Percentiles rank a stretch among this genome's conserved stretches.
Conservation (phyloP, 2,113 vertebrate species). For the Oxygymnocypris stewartii region DNA sequence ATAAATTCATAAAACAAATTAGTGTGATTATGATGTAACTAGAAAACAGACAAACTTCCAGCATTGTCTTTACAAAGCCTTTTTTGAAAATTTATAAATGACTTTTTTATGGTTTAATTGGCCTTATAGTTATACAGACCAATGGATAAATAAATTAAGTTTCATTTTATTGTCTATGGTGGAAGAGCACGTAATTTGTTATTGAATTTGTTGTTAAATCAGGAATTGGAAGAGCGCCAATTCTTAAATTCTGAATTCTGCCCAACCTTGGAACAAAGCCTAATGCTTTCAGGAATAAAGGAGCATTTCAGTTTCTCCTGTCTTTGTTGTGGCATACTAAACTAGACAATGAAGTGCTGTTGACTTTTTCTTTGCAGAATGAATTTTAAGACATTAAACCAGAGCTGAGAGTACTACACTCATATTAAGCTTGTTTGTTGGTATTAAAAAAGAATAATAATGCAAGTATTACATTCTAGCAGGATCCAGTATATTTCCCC, state of each 20-base stretch:
- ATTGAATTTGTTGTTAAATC: conserved; percentile 14
- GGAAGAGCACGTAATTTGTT: not conserved
- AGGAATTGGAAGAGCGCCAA: not conserved
- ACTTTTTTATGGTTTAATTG: not conserved
- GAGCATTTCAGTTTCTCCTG: not conserved
- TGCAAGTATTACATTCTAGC: not conserved
- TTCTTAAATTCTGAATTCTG: not conserved
- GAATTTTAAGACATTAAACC: not conserved
- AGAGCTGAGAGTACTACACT: not conserved
- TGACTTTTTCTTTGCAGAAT: not conserved
- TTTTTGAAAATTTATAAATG: conserved; percentile 6
- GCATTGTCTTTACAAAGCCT: not conserved
- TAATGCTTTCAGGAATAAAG: conserved; percentile 19
- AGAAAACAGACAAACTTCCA: not conserved
- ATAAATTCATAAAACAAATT: not conserved
- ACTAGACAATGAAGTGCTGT: not conserved
- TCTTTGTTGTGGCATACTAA: not conserved
- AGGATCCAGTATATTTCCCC: not conserved
- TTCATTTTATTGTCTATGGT: not conserved
- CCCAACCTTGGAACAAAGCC: conserved; percentile 6
- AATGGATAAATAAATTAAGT: conserved; percentile 9
- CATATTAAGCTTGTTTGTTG: not conserved
- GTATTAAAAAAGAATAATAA: not conserved
- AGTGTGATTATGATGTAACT: not conserved
- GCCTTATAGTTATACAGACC: not conserved